These are phyloP conservation scores for Drosophila pseudotalamancana DNA, from an alignment of 2,888 invertebrate species.

Conservation along the genomic window DNA sequence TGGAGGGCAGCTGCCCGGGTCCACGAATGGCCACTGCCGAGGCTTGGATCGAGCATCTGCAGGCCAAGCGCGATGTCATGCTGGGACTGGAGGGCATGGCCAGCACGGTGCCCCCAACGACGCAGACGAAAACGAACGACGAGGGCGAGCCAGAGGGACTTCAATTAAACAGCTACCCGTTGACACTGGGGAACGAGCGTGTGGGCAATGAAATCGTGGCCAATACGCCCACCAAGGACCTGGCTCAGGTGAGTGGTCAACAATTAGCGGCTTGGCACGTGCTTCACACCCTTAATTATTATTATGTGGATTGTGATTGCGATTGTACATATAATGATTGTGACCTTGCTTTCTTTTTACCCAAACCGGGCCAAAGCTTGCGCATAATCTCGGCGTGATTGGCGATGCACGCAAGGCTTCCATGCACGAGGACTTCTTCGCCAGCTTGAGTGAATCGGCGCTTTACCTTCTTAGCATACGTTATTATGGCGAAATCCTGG, in stretches of 20 bases:
- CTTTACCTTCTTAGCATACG: slow-evolving; percentile 75
- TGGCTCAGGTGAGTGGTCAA: slow-evolving; percentile 75
- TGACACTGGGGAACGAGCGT: slow-evolving; percentile 32
- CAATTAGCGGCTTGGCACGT: slow-evolving; percentile 41
- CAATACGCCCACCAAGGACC: slow-evolving; percentile 79
- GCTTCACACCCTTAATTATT: slow-evolving; percentile 6
- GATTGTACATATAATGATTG: background rate
- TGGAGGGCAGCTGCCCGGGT: slow-evolving; percentile 82
- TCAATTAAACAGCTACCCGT: slow-evolving; percentile 29
- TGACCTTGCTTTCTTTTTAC: slow-evolving; percentile 19
- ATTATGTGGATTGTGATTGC: background rate
- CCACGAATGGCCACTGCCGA: slow-evolving; percentile 83
- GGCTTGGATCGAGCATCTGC: slow-evolving; percentile 83
- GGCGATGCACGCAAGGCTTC: slow-evolving; percentile 82
- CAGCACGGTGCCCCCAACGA: background rate
- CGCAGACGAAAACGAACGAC: background rate
- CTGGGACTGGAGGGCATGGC: slow-evolving; percentile 63
- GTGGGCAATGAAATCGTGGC: slow-evolving; percentile 61
- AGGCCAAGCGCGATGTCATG: slow-evolving; percentile 73
- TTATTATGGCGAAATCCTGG: slow-evolving; percentile 81
- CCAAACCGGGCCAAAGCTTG: slow-evolving; percentile 64
- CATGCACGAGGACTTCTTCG: slow-evolving; percentile 84
- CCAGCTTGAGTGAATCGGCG: slow-evolving; percentile 82
- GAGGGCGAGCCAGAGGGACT: slow-evolving; percentile 13
- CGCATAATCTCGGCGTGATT: slow-evolving; percentile 81